Conservation (phyloP, 2,113 vertebrate species). For the Cichladusa arquata region DNA sequence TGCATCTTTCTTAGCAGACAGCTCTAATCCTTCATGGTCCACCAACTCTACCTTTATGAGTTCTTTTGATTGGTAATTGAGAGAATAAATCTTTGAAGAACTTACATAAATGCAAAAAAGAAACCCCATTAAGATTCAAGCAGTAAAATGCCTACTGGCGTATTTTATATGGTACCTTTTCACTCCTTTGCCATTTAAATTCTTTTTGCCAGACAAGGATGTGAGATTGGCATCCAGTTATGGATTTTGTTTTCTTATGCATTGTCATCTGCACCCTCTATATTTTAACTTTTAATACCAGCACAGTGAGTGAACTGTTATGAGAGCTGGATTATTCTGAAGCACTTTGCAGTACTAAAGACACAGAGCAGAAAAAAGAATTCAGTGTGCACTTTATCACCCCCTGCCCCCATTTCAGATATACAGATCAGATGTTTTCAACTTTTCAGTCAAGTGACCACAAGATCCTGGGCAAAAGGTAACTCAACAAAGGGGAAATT, state of each 20-base stretch:
- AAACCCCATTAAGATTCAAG: conserved; percentile 47
- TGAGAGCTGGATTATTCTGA: neutral
- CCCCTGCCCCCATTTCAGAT: neutral
- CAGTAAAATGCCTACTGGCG: conserved; percentile 32
- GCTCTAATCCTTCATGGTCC: conserved; percentile 59
- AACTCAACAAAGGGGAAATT: neutral
- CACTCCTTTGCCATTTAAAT: conserved; percentile 22
- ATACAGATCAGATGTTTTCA: neutral
- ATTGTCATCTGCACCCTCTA: conserved; percentile 12
- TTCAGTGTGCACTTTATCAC: neutral
- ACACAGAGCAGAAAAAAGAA: neutral
- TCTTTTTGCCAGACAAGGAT: conserved; percentile 45
- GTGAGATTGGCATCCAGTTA: conserved; percentile 23
- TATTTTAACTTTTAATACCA: conserved; percentile 47
- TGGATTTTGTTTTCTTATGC: conserved; percentile 38
- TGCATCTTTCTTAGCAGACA: conserved; percentile 52
- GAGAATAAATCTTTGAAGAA: conserved; percentile 72
- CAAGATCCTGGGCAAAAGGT: neutral
- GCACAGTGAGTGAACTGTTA: neutral
- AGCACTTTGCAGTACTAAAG: neutral
- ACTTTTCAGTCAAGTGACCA: neutral
- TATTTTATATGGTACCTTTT: conserved; percentile 48
- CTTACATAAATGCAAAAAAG: conserved; percentile 58
- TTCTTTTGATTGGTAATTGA: conserved; percentile 72
- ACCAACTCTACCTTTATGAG: conserved; percentile 51